Evolutionary conservation across 1,140 invertebrate genomes (phyloP).

Genomic region (Anagrus nilaparvatae): DNA sequence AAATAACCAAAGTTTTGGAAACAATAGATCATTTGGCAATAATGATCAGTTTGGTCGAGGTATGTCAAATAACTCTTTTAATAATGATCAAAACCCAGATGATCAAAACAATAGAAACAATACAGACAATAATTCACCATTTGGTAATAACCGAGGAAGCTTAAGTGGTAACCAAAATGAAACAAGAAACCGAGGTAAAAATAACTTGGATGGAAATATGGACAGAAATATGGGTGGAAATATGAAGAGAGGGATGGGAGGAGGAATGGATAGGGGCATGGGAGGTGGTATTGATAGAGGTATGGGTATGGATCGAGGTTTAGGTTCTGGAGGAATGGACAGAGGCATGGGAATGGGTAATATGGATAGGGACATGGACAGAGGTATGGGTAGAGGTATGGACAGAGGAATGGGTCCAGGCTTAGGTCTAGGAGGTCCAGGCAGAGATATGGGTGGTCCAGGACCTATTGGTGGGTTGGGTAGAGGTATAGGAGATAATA

Average conservation of each 20-base stretch:
- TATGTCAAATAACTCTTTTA: constrained; percentile 20
- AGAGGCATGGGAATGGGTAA: constrained; percentile 8
- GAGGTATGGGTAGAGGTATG: constrained; percentile 13
- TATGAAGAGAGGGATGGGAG: constrained; percentile 14
- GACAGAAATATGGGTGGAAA: constrained; percentile 15
- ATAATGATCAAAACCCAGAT: constrained; percentile 8
- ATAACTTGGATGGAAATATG: constrained; percentile 6
- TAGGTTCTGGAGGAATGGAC: constrained; percentile 3
- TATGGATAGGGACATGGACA: constrained; percentile 14
- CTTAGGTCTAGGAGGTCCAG: neutral
- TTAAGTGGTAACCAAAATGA: too few relatives aligned
- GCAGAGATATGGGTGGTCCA: constrained; percentile 4
- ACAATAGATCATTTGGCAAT: constrained; percentile 9
- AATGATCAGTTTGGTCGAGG: constrained; percentile 14
- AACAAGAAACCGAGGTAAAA: too few relatives aligned
- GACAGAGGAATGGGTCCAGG: constrained; percentile 12
- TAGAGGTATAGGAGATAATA: too few relatives aligned
- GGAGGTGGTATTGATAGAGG: constrained; percentile 15
- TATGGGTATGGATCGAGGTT: constrained; percentile 12
- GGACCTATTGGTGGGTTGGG: constrained; percentile 11
- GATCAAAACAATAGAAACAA: constrained; percentile 8
- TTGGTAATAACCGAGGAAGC: too few relatives aligned
- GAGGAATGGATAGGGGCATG: constrained; percentile 15
- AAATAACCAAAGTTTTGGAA: constrained; percentile 8
- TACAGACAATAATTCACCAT: too few relatives aligned